Conservation (phyloP, 2,888 invertebrate genomes). For the Hybos culiciformis region DNA sequence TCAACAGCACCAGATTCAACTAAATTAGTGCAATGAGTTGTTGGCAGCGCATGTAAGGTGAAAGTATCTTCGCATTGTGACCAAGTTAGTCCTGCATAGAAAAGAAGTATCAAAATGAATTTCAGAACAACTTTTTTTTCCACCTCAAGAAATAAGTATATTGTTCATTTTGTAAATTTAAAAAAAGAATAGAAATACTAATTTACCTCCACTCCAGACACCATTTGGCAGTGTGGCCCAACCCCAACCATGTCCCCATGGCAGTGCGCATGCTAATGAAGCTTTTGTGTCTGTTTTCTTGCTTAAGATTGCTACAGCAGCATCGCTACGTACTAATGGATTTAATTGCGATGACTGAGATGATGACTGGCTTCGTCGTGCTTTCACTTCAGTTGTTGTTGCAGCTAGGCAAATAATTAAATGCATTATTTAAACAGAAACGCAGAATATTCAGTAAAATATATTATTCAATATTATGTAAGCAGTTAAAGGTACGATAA, state of each 20-base stretch:
- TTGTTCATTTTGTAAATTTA: no score
- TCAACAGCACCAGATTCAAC: constrained; percentile 42
- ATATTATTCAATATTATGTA: no score
- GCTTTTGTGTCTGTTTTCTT: constrained; percentile 34
- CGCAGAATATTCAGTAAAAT: no score
- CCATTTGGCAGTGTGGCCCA: constrained; percentile 55
- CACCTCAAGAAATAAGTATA: no score
- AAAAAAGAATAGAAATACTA: not conserved
- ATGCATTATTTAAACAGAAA: no score
- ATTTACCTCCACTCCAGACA: constrained; percentile 48
- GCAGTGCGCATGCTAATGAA: constrained; percentile 31
- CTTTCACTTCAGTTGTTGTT: constrained; percentile 39
- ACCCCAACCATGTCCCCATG: constrained; percentile 65
- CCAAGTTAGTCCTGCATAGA: constrained; percentile 46
- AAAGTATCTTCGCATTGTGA: constrained; percentile 54
- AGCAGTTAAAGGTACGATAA: no score
- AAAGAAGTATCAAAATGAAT: not conserved
- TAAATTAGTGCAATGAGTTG: constrained; percentile 49
- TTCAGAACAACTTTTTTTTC: not conserved
- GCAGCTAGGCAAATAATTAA: no score
- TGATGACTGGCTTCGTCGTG: constrained; percentile 22
- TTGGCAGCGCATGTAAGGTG: constrained; percentile 49
- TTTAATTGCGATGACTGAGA: constrained; percentile 19
- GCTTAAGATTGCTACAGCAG: constrained; percentile 34
- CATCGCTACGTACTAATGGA: constrained; percentile 33